phyloP scores from a whole-genome alignment of 1,140 invertebrate genomes.

The Sogatella furcifera region DNA sequence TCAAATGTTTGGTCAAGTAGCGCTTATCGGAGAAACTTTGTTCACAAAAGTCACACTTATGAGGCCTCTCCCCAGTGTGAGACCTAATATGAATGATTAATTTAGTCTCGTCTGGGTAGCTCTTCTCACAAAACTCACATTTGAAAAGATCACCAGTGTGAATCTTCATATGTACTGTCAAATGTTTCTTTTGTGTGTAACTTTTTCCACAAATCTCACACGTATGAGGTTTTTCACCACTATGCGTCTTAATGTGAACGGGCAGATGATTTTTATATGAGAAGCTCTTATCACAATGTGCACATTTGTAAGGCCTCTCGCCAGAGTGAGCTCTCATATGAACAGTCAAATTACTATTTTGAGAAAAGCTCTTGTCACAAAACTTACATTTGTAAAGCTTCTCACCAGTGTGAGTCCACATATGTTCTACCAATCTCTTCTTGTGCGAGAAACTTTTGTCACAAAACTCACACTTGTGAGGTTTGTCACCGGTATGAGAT shows the following conservation, averaged over 20 bases:
- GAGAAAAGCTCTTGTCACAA: slow-evolving; percentile 44
- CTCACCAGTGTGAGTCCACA: slow-evolving; percentile 43
- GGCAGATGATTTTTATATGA: too few species aligned
- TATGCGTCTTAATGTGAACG: too few species aligned
- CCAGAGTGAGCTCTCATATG: slow-evolving; percentile 43
- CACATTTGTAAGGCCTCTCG: slow-evolving; percentile 45
- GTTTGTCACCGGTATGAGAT: too few species aligned
- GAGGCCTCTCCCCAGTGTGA: too few species aligned
- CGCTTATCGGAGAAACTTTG: too few species aligned
- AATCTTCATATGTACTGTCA: too few species aligned
- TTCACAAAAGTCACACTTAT: too few species aligned
- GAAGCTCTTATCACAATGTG: slow-evolving; percentile 35
- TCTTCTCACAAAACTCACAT: slow-evolving; percentile 50
- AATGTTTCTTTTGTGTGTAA: too few species aligned
- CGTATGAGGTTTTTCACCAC: too few species aligned
- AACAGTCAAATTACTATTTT: slow-evolving; percentile 24
- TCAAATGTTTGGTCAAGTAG: too few species aligned
- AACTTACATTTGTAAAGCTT: slow-evolving; percentile 49
- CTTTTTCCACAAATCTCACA: too few species aligned
- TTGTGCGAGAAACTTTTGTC: slow-evolving; percentile 27
- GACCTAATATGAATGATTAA: slow-evolving; percentile 8
- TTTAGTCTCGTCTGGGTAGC: slow-evolving; percentile 32
- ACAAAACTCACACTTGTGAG: slow-evolving; percentile 43
- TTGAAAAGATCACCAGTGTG: slow-evolving; percentile 35
- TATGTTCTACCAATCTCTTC: slow-evolving; percentile 33